Percentiles rank a stretch among this genome's conserved stretches.
phyloP scores from a whole-genome alignment of 1,140 invertebrate species.

The Euborellia annulipes region DNA sequence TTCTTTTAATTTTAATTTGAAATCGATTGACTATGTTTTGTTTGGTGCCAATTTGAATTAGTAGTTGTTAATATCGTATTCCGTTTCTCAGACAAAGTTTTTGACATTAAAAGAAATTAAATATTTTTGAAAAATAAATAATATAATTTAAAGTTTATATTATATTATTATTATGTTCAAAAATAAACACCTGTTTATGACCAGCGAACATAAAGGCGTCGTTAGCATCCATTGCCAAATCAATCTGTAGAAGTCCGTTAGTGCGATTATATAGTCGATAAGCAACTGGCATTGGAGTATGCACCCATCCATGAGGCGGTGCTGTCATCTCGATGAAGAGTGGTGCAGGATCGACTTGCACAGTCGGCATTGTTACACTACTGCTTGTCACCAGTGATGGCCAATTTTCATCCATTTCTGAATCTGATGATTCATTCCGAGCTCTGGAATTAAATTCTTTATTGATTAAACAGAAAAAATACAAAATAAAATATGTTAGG shows the following conservation, averaged over 20 bases:
- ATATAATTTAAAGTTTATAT: too few species aligned
- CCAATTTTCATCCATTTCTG: too few species aligned
- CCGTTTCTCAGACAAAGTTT: too few species aligned
- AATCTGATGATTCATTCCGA: not conserved
- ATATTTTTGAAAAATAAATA: too few species aligned
- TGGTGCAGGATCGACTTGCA: slow-evolving; percentile 45
- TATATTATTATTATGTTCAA: not conserved
- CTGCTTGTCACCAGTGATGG: slow-evolving; percentile 26
- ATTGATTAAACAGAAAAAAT: too few species aligned
- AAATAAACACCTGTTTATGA: slow-evolving; percentile 54
- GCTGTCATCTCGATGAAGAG: slow-evolving; percentile 53
- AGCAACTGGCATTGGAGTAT: slow-evolving; percentile 47
- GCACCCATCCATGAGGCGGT: slow-evolving; percentile 56
- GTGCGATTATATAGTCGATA: slow-evolving; percentile 61
- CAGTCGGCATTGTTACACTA: slow-evolving; percentile 35
- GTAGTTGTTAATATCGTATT: too few species aligned
- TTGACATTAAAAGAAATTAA: too few species aligned
- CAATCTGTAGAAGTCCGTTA: slow-evolving; percentile 49
- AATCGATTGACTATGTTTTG: too few species aligned
- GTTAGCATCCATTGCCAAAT: slow-evolving; percentile 58
- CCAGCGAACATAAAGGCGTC: slow-evolving; percentile 84
- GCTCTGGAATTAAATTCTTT: too few species aligned
- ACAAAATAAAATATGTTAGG: too few species aligned
- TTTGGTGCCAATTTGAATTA: too few species aligned
- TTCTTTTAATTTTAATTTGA: too few species aligned